Conservation (phyloP, 2,113 vertebrate genomes). For the Dicrurus megarhynchus region DNA sequence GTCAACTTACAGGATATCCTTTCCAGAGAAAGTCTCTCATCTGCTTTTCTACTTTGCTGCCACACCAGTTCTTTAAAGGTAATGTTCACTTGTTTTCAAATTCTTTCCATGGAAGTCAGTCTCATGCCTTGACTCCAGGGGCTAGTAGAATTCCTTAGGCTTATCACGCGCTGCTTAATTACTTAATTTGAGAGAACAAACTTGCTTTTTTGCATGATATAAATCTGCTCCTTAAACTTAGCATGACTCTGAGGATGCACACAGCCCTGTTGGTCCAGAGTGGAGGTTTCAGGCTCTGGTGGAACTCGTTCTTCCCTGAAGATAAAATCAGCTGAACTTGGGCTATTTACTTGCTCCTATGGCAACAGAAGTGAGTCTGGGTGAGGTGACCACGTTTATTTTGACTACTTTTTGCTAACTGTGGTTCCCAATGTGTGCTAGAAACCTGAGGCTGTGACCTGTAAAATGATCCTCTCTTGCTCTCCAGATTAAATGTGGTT, state of each 20-base stretch:
- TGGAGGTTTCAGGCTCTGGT: neutral
- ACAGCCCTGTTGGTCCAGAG: neutral
- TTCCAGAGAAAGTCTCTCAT: neutral
- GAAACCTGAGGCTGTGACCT: neutral
- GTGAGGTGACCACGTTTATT: neutral
- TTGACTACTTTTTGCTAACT: neutral
- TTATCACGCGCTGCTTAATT: neutral
- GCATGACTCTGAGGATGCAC: neutral
- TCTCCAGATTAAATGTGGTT: neutral
- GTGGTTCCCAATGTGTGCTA: neutral
- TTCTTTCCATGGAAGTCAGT: neutral
- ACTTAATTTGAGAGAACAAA: constrained; percentile 30
- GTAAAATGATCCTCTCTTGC: neutral
- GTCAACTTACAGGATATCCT: neutral
- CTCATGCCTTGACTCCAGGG: neutral
- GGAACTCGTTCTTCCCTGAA: constrained; percentile 11
- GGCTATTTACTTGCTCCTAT: constrained; percentile 8
- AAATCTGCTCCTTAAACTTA: constrained; percentile 11
- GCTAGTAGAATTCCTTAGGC: neutral
- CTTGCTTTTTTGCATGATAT: constrained; percentile 21
- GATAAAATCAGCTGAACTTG: constrained; percentile 34
- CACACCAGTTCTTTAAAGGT: neutral
- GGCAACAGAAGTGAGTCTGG: neutral
- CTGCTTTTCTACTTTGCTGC: neutral
- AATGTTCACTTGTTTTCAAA: neutral